These are phyloP conservation scores for Eueremaeus valkanovi DNA, from an alignment of 2,888 invertebrate species.

Conservation along the genomic window DNA sequence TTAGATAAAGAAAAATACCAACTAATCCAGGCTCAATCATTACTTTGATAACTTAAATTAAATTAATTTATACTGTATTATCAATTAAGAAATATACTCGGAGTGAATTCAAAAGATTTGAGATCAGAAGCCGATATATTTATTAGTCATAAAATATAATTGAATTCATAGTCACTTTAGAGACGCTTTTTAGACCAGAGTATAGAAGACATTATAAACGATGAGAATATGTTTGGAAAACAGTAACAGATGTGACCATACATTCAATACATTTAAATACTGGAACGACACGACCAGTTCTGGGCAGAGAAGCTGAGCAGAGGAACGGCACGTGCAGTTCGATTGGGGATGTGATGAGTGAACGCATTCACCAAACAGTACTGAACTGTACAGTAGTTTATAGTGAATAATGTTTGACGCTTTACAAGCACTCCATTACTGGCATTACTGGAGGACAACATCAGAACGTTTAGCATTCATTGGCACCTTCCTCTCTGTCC, in stretches of 20 bases:
- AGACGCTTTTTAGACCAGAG: too few species aligned
- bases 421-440: conserved; percentile 15
- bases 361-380: not conserved
- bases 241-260: conserved; percentile 35
- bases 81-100: too few species aligned
- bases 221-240: conserved; percentile 3
- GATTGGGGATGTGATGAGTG: not conserved
- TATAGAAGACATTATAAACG: too few species aligned
- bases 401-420: not conserved
- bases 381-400: too few species aligned
- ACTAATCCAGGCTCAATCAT: too few species aligned
- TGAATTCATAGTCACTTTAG: too few species aligned
- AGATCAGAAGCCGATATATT: too few species aligned
- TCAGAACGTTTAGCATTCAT: conserved; percentile 11
- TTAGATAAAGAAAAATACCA: too few species aligned
- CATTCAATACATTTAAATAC: conserved; percentile 28
- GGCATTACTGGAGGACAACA: not conserved
- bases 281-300: not conserved
- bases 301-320: not conserved
- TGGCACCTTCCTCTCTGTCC: conserved; percentile 28
- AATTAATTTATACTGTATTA: too few species aligned
- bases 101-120: too few species aligned
- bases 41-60: too few species aligned
- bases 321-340: conserved; percentile 19
- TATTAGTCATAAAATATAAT: too few species aligned